Percentiles rank a stretch among this genome's conserved stretches.
phyloP scores from a whole-genome alignment of 2,113 vertebrate species.

The Calyptommatus sinebrachiatus region DNA sequence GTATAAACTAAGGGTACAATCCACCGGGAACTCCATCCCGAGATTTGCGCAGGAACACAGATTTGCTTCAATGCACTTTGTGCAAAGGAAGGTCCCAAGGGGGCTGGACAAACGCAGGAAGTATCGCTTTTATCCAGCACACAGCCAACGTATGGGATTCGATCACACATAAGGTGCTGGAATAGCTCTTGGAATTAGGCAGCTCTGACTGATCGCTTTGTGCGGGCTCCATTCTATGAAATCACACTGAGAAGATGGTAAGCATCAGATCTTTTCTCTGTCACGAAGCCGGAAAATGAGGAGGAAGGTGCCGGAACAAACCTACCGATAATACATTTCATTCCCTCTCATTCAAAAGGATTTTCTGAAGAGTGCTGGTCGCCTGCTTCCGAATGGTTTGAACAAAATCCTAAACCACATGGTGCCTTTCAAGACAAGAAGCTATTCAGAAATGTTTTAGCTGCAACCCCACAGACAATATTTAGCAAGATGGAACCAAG shows the following conservation, averaged over 20 bases:
- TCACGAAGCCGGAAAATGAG: no score
- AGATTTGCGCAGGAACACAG: slow-evolving; percentile 16
- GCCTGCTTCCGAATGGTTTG: background rate
- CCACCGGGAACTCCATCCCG: slow-evolving; percentile 49
- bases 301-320: no score
- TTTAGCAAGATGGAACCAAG: no score
- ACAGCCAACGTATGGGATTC: background rate
- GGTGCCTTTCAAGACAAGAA: no score
- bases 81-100: slow-evolving; percentile 18
- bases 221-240: background rate
- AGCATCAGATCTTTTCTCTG: background rate
- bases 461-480: no score
- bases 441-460: no score
- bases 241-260: no score
- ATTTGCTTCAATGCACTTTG: slow-evolving; percentile 9
- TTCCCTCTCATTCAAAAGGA: background rate
- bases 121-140: background rate
- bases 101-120: slow-evolving; percentile 30
- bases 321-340: no score
- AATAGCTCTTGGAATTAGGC: slow-evolving; percentile 33
- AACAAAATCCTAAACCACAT: no score
- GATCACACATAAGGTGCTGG: background rate
- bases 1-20: slow-evolving; percentile 75
- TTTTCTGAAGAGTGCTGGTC: background rate
- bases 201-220: background rate